A percentile compares a stretch with the other conserved stretches of the same genome.
Conservation (phyloP, 2,797 vertebrate species). For the Phylloscopus collybita region DNA sequence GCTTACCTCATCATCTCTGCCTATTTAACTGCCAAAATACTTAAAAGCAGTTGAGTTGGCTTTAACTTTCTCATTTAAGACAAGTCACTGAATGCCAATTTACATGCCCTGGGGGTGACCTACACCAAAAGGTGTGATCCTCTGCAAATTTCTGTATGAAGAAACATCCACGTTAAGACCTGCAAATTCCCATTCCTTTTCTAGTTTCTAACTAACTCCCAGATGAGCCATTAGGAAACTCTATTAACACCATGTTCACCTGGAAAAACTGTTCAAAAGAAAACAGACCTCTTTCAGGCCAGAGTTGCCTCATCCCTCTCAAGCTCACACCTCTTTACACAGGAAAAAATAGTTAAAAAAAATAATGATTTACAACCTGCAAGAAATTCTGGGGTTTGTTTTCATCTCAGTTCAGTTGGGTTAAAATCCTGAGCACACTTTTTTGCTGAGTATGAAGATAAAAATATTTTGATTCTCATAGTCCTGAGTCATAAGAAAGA, state of each 20-base stretch:
- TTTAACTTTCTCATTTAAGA: constrained; percentile 33
- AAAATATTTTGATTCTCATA: neutral
- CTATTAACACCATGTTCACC: constrained; percentile 42
- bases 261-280: constrained; percentile 54
- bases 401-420: neutral
- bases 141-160: neutral
- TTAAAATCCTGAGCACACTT: neutral
- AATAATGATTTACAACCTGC: neutral
- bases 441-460: neutral
- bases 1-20: constrained; percentile 27
- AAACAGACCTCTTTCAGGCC: constrained; percentile 22
- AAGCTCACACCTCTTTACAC: neutral
- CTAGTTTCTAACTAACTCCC: constrained; percentile 25
- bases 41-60: constrained; percentile 22
- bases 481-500: neutral
- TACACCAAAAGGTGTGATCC: constrained; percentile 6
- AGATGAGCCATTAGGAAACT: constrained; percentile 36
- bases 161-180: constrained; percentile 34
- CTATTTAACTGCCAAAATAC: constrained; percentile 14
- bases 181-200: constrained; percentile 24
- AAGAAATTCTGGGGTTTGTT: neutral
- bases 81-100: constrained; percentile 3
- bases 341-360: neutral
- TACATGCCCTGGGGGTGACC: neutral
- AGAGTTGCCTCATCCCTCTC: neutral